Evolutionary conservation across 2,113 vertebrate species (phyloP).

Genomic region (Balaeniceps rex): DNA sequence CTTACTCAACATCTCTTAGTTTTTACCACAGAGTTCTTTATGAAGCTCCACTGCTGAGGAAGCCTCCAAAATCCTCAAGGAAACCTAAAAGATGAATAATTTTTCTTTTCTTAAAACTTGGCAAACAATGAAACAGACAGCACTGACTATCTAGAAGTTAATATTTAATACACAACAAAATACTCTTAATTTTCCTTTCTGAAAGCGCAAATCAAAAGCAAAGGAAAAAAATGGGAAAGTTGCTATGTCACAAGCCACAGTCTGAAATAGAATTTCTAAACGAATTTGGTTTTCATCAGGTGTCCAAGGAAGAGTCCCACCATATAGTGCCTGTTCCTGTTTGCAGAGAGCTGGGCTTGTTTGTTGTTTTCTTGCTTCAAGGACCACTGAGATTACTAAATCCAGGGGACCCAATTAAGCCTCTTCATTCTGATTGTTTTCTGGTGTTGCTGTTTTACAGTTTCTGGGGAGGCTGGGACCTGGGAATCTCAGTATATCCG

Average conservation of each 20-base stretch:
- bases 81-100: background rate
- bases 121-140: background rate
- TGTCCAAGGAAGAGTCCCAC: background rate
- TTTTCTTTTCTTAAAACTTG: background rate
- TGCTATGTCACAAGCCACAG: background rate
- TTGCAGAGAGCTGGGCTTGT: background rate
- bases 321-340: background rate
- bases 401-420: background rate
- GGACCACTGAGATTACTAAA: background rate
- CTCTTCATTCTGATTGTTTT: background rate
- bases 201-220: background rate
- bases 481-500: background rate
- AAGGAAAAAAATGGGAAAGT: background rate
- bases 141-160: background rate
- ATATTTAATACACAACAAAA: background rate
- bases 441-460: background rate
- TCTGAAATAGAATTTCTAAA: background rate
- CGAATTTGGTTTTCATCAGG: background rate
- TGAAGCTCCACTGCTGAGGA: background rate
- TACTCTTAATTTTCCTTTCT: background rate
- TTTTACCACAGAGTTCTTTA: background rate
- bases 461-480: background rate
- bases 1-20: background rate
- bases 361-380: background rate
- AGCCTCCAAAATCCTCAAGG: background rate